Conservation (phyloP, 2,888 invertebrate genomes). For the Acanthosepion lycidas region DNA sequence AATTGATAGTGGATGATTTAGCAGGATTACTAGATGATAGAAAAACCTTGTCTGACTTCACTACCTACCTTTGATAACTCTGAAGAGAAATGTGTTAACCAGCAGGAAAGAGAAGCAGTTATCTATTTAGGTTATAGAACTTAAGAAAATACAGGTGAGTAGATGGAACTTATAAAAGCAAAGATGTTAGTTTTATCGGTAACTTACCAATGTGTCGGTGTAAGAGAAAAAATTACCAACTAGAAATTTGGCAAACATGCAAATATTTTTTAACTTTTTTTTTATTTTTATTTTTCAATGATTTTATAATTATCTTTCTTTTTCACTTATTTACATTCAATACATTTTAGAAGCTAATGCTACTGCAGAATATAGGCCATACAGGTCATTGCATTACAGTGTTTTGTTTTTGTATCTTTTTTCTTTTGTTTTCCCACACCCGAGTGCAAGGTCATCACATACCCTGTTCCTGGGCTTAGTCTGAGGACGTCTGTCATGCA, state of each 20-base stretch:
- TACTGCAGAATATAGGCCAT: not conserved
- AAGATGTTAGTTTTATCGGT: not conserved
- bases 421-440: not conserved
- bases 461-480: conserved; percentile 33
- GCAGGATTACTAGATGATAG: not conserved
- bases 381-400: not conserved
- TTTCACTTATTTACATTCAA: not conserved
- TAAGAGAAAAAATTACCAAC: not conserved
- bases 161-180: not conserved
- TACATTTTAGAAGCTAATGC: not conserved
- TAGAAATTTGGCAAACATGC: not conserved
- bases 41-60: not conserved
- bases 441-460: conserved; percentile 33
- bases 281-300: not conserved
- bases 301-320: not conserved
- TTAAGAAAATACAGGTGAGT: conserved; percentile 36
- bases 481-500: conserved; percentile 11
- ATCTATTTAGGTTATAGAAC: not conserved
- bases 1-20: not conserved
- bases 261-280: not conserved
- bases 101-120: not conserved
- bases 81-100: not conserved
- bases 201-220: not conserved
- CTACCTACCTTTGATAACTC: not conserved
- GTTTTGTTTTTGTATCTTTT: not conserved